These are phyloP conservation scores for Diachasmimorpha longicaudata DNA, from an alignment of 1,140 invertebrate genomes.

Conservation along the genomic window DNA sequence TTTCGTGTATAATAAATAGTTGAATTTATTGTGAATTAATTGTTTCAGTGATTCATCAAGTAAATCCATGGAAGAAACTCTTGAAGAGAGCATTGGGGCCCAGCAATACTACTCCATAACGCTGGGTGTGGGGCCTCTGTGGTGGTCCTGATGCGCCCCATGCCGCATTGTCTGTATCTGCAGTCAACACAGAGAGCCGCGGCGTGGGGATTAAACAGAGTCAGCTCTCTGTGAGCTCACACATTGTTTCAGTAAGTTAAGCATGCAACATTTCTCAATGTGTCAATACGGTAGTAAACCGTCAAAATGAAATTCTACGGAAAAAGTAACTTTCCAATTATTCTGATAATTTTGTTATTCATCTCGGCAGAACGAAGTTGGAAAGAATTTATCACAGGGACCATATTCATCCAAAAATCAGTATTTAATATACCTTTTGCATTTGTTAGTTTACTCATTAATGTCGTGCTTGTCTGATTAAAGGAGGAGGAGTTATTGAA, in stretches of 20 bases:
- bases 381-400: no score
- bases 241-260: conserved; percentile 60
- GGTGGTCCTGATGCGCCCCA: conserved; percentile 94
- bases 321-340: no score
- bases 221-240: conserved; percentile 75
- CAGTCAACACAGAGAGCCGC: conserved; percentile 77
- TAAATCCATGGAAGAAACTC: conserved; percentile 54
- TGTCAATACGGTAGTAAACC: not conserved
- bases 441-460: not conserved
- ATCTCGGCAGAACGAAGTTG: no score
- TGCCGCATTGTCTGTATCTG: conserved; percentile 73
- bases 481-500: conserved; percentile 67
- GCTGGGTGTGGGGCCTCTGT: conserved; percentile 98
- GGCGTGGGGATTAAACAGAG: conserved; percentile 77
- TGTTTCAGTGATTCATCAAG: conserved; percentile 54
- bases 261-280: not conserved
- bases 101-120: conserved; percentile 77
- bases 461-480: conserved; percentile 13
- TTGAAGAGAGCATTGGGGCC: conserved; percentile 51
- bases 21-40: not conserved
- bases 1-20: no score
- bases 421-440: not conserved
- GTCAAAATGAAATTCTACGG: no score
- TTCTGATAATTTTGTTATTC: no score
- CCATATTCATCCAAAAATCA: no score